Conservation (phyloP, 2,113 vertebrate species). For the Melanerpes formicivorus region DNA sequence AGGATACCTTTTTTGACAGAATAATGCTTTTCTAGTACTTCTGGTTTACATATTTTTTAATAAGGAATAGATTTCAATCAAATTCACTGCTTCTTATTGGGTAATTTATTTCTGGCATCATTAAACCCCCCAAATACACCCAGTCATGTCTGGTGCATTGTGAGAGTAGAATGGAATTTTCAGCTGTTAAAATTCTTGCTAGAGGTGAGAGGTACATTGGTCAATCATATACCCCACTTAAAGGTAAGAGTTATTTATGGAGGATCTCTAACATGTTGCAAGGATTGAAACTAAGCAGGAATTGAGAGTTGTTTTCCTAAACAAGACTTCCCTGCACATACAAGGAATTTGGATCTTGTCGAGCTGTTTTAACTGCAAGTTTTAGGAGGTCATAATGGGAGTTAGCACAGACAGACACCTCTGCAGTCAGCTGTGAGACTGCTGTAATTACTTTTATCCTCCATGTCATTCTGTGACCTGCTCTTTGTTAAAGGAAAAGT, state of each 20-base stretch:
- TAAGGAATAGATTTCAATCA: neutral
- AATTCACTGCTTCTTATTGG: neutral
- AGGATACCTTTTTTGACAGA: neutral
- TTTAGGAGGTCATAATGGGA: neutral
- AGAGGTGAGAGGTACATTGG: neutral
- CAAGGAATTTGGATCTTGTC: fast-evolving
- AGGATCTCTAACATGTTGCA: neutral
- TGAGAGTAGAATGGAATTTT: neutral
- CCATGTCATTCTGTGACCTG: neutral
- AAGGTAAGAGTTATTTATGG: neutral
- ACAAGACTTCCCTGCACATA: neutral
- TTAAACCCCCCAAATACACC: neutral
- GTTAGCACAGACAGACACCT: neutral
- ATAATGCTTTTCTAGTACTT: neutral
- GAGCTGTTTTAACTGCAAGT: neutral
- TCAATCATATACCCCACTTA: neutral
- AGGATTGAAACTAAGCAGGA: neutral
- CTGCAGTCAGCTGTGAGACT: neutral
- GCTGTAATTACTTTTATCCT: neutral
- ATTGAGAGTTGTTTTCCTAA: neutral
- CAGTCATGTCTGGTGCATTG: neutral
- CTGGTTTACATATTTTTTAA: neutral
- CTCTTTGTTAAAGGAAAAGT: neutral
- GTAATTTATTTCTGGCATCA: neutral
- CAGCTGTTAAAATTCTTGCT: neutral